phyloP scores from a whole-genome alignment of 2,113 vertebrate genomes.

The Colius striatus region DNA sequence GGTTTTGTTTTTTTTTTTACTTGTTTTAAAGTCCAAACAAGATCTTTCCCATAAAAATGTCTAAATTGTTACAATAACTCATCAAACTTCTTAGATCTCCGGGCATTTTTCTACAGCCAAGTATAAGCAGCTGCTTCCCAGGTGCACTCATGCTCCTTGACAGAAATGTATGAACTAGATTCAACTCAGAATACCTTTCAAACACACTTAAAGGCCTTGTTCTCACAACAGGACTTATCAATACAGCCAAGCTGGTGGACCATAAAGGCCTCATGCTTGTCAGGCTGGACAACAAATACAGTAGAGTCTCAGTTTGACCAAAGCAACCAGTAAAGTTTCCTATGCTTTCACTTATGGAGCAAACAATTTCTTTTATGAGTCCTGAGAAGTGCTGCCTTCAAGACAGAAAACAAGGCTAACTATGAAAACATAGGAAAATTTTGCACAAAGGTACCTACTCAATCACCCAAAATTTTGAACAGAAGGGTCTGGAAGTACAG shows the following conservation, averaged over 20 bases:
- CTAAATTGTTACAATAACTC: not conserved
- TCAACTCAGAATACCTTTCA: not conserved
- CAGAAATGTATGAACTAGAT: not conserved
- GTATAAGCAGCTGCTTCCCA: not conserved
- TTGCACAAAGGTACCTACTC: not conserved
- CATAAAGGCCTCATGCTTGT: not conserved
- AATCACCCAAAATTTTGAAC: not conserved
- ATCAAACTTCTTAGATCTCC: not conserved
- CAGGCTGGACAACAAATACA: not conserved
- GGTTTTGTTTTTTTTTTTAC: accelerated
- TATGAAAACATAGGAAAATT: not conserved
- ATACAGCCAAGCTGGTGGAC: not conserved
- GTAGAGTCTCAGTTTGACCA: not conserved
- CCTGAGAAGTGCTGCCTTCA: not conserved
- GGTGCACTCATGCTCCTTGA: not conserved
- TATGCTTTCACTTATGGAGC: not conserved
- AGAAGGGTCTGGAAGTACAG: not conserved
- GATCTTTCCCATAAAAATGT: not conserved
- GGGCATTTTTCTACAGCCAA: not conserved
- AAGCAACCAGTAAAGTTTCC: not conserved
- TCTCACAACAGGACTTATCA: not conserved
- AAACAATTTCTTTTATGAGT: not conserved
- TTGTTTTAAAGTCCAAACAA: not conserved
- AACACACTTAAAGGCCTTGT: not conserved
- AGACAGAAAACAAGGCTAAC: not conserved